Evolutionary conservation across 92 coral and sea anemone species (phyloP).

Genomic region (Parazoanthus swiftii): DNA sequence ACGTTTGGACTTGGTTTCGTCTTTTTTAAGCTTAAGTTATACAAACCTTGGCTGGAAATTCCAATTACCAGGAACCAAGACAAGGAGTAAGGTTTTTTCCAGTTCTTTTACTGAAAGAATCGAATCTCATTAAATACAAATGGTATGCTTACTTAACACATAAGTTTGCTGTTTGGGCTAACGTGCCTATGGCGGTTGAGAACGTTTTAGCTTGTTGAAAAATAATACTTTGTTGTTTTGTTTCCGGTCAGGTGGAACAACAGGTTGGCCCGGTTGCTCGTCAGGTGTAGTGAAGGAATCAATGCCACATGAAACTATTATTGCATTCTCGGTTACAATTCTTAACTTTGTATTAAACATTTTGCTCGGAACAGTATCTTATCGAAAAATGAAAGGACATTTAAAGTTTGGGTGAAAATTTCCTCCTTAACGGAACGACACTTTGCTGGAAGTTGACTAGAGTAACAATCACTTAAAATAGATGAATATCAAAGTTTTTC

Average conservation of each 20-base stretch:
- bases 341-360: not conserved
- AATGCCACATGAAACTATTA: no score
- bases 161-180: not conserved
- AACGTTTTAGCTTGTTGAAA: not conserved
- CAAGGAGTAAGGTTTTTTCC: not conserved
- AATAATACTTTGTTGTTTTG: constrained; percentile 14
- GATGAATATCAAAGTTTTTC: no score
- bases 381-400: not conserved
- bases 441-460: not conserved
- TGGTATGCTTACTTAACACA: not conserved
- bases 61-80: constrained; percentile 8
- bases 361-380: not conserved
- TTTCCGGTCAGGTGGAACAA: not conserved
- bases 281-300: not conserved
- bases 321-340: not conserved
- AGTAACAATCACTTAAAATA: no score
- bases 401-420: not conserved
- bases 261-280: not conserved
- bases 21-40: not conserved
- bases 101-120: not conserved
- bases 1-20: not conserved
- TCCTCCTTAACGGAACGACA: not conserved
- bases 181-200: constrained; percentile 16
- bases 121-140: constrained; percentile 1
- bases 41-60: constrained; percentile 27